phyloP scores from a whole-genome alignment of 2,888 invertebrate genomes.

The Lordiphosa andalusiaca region DNA sequence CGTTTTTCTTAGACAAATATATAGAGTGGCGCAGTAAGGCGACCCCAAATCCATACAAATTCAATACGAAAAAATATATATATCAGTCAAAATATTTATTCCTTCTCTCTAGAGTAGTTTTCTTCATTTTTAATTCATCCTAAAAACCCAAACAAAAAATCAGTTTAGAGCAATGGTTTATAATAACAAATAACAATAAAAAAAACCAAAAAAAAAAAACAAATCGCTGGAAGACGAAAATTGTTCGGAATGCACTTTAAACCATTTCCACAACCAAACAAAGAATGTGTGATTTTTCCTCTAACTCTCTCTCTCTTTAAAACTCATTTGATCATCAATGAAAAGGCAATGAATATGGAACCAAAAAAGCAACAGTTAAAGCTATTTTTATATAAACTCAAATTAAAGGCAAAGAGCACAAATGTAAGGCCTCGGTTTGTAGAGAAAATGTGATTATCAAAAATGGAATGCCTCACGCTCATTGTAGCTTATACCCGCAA shows the following conservation, averaged over 20 bases:
- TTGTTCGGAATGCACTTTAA: slow-evolving; percentile 19
- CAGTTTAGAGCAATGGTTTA: slow-evolving; percentile 53
- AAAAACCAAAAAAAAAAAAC: background rate
- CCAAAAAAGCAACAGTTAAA: slow-evolving; percentile 26
- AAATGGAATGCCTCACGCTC: slow-evolving; percentile 15
- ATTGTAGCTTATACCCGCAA: slow-evolving; percentile 24
- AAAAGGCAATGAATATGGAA: slow-evolving; percentile 36
- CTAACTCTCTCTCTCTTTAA: background rate
- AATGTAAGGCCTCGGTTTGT: slow-evolving; percentile 61
- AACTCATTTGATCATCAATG: slow-evolving; percentile 18
- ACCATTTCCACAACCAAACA: background rate
- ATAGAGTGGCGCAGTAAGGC: slow-evolving; percentile 27
- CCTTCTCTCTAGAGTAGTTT: slow-evolving; percentile 51
- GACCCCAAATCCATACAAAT: slow-evolving; percentile 12
- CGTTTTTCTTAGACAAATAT: slow-evolving; percentile 55
- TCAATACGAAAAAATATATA: slow-evolving; percentile 25
- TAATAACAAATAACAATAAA: slow-evolving; percentile 28
- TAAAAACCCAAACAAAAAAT: slow-evolving; percentile 10
- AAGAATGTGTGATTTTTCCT: slow-evolving; percentile 56
- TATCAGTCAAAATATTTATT: slow-evolving; percentile 32
- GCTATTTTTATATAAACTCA: slow-evolving; percentile 64
- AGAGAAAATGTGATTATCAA: slow-evolving; percentile 36
- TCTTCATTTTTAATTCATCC: slow-evolving; percentile 36
- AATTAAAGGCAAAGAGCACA: slow-evolving; percentile 54
- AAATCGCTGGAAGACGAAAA: slow-evolving; percentile 25